phyloP scores from a whole-genome alignment of 2,888 invertebrate species.

The Machimus atricapillus region DNA sequence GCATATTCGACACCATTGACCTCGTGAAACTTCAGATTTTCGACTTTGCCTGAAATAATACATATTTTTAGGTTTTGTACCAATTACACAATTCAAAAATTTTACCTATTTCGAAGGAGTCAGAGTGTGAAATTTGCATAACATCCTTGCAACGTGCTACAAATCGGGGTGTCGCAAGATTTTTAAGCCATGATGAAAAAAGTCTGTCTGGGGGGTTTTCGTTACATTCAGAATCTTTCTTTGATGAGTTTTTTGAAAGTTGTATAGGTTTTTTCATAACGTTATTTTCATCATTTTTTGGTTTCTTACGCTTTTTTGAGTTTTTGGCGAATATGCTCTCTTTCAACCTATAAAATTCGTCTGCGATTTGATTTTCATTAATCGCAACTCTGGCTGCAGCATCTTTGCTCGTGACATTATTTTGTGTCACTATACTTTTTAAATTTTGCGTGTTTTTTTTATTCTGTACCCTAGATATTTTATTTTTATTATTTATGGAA shows the following conservation, averaged over 20 bases:
- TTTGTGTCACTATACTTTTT: too few relatives aligned
- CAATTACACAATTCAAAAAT: background rate
- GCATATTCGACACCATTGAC: slow-evolving; percentile 40
- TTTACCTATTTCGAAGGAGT: slow-evolving; percentile 10
- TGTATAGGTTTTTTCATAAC: background rate
- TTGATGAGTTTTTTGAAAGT: background rate
- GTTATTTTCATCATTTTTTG: background rate
- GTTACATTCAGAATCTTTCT: background rate
- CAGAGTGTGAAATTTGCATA: background rate
- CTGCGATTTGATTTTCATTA: background rate
- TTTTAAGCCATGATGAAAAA: slow-evolving; percentile 25
- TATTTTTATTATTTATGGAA: too few relatives aligned
- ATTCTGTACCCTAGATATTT: too few relatives aligned
- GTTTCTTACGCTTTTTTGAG: background rate
- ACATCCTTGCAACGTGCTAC: background rate
- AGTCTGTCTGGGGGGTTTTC: background rate
- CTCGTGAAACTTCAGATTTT: background rate
- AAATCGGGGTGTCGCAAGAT: background rate
- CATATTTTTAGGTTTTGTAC: background rate
- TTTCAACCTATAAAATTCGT: slow-evolving; percentile 25
- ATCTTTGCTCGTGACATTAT: too few relatives aligned
- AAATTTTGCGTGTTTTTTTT: too few relatives aligned
- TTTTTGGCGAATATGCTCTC: background rate
- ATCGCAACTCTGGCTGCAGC: background rate
- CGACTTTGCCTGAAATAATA: background rate